Evolutionary conservation across 2,888 invertebrate genomes (phyloP), one percentile per base, ranked within the genome.

Genomic region (Oxytorus armatus): DNA sequence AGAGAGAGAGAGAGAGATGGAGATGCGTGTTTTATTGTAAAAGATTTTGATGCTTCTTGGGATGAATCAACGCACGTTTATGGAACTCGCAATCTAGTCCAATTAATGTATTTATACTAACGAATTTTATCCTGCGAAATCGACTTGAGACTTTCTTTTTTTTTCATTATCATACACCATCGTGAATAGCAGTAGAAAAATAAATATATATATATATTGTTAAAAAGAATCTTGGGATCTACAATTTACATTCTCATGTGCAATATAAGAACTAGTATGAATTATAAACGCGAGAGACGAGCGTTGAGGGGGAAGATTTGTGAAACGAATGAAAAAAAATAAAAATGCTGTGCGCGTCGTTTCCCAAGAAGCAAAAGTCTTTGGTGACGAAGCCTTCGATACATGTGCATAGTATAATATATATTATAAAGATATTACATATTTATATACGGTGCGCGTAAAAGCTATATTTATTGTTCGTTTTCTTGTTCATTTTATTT

Each of bases 51-150:
- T 42, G 49, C 68, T 76, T 68, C 68, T 68, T 59, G 68, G 68
- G 10, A 4, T 11, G 16, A 47, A n/a, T 16, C 10, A 39, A 59
- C 57, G 23, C n/a, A 1, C 11, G 16, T 55, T n/a, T 29, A 29
- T 51, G 14, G 23, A 29, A 73, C n/a, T 74, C 68, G 53, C 49
- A 49, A 74, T 79, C 79, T 79, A 74, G 74, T 74, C 79, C 36
- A 69, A 53, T 55, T 53, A 47, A 51, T 51, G 68, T 53, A 44
- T 47, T 61, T 55, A 51, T 73, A 29, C 21, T 70, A 14, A 21
- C 53, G 55, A 61, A 39, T 59, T 39, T 21, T 14, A 59, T n/a
- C 44, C 18, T 47, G n/a, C 23, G 33, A 59, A 74, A 74, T 66
- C 16, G n/a, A 49, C 3, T 57, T 3, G 33, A 21, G 21, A 51